phyloP scores from a whole-genome alignment of 2,113 vertebrate genomes.

The Trochalopteron elliotii region DNA sequence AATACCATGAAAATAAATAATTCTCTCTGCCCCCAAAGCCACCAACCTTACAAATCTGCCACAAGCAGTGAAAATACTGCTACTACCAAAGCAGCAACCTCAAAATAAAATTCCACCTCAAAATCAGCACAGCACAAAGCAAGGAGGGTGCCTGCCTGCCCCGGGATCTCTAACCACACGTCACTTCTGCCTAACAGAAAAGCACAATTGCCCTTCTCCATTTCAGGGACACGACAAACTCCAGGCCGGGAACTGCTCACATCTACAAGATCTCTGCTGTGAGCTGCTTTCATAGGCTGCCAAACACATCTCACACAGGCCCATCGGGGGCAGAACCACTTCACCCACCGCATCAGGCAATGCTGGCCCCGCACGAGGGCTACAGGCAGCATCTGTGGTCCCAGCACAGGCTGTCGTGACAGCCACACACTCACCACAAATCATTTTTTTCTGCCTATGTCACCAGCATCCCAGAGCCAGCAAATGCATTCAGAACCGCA shows the following conservation, averaged over 20 bases:
- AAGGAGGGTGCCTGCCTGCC: fast-evolving
- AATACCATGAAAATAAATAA: background rate
- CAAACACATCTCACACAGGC: background rate
- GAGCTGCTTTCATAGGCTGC: background rate
- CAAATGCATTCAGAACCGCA: background rate
- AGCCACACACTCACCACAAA: background rate
- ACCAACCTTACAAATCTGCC: background rate
- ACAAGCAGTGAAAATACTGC: background rate
- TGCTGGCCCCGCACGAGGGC: background rate
- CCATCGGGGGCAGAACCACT: background rate
- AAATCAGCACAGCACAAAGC: background rate
- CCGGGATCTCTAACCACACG: background rate
- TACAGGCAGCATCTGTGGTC: fast-evolving
- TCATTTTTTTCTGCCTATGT: conserved; percentile 2
- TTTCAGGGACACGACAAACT: background rate
- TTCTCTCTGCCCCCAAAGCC: background rate
- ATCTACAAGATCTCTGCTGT: background rate
- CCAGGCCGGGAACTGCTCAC: background rate
- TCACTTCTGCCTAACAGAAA: background rate
- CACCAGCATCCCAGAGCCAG: background rate
- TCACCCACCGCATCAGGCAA: background rate
- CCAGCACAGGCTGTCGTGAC: background rate
- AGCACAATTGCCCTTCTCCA: background rate
- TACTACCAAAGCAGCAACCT: background rate
- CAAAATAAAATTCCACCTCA: background rate